phyloP scores from a whole-genome alignment of 2,797 vertebrate species.

The Oreochromis grahami region DNA sequence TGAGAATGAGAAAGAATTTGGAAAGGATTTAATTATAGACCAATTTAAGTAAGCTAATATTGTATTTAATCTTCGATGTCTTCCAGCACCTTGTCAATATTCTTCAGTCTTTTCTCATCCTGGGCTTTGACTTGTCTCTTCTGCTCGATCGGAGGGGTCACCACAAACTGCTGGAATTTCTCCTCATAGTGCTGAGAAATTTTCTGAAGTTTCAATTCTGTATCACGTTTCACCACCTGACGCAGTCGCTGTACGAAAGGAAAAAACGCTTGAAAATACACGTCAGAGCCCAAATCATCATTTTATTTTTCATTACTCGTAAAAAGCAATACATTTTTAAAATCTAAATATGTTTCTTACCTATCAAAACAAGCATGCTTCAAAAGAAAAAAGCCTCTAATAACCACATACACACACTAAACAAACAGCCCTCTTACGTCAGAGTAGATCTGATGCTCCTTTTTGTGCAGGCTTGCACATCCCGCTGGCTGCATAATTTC shows the following conservation, averaged over 20 bases:
- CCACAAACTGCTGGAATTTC: constrained; percentile 59
- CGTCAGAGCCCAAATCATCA: not conserved
- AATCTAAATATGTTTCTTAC: not conserved
- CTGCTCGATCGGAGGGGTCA: constrained; percentile 52
- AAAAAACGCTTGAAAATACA: not conserved
- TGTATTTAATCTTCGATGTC: not conserved
- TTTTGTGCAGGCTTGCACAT: constrained; percentile 59
- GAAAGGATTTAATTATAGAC: not conserved
- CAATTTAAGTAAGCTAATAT: not conserved
- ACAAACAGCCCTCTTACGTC: constrained; percentile 71
- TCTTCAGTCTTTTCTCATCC: constrained; percentile 69
- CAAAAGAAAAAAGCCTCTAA: not conserved
- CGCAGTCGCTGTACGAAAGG: constrained; percentile 71
- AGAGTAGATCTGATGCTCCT: constrained; percentile 74
- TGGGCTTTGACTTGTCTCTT: constrained; percentile 66
- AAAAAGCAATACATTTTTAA: not conserved
- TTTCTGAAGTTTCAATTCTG: constrained; percentile 77
- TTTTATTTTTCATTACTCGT: not conserved
- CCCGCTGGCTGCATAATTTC: constrained; percentile 76
- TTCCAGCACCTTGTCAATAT: constrained; percentile 73
- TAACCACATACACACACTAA: not conserved
- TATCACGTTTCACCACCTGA: constrained; percentile 70
- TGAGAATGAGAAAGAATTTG: not conserved
- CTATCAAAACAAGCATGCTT: not conserved
- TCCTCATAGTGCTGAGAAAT: constrained; percentile 76